Evolutionary conservation across 2,113 vertebrate species (phyloP).

Genomic region (Colistium nudipinnis): DNA sequence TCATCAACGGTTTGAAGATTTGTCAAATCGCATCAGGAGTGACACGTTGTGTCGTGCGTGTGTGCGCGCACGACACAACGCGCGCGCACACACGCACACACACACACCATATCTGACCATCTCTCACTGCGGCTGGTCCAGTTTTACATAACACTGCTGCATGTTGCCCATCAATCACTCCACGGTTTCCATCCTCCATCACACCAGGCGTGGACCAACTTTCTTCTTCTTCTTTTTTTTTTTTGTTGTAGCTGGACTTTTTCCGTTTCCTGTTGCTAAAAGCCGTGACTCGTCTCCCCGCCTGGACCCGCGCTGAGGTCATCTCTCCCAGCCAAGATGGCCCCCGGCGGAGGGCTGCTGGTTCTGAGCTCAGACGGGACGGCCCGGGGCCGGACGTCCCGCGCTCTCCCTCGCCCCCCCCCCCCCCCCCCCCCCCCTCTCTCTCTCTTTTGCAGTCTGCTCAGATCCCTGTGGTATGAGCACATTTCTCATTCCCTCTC

Average conservation of each 20-base stretch:
- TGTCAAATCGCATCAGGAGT: constrained; percentile 66
- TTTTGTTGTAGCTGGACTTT: too few species aligned
- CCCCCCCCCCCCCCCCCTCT: constrained; percentile 48
- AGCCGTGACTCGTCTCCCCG: not conserved
- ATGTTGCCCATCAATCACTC: constrained; percentile 53
- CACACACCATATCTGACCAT: constrained; percentile 42
- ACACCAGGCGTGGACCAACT: not conserved
- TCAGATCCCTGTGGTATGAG: constrained; percentile 75
- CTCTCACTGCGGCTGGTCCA: constrained; percentile 40
- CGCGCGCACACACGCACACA: constrained; percentile 4
- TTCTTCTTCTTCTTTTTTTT: not conserved
- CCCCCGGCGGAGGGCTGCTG: not conserved
- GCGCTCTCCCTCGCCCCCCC: constrained; percentile 25
- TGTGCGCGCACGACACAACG: constrained; percentile 12
- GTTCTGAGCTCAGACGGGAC: constrained; percentile 23
- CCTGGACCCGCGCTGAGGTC: not conserved
- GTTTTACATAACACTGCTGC: constrained; percentile 58
- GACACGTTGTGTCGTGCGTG: too few species aligned
- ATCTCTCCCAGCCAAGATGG: constrained; percentile 1
- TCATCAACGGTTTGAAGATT: constrained; percentile 72
- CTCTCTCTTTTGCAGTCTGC: constrained; percentile 74
- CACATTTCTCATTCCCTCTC: constrained; percentile 79
- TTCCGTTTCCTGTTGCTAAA: too few species aligned
- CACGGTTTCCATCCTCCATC: not conserved
- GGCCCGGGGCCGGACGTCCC: constrained; percentile 28